A percentile compares a stretch with the other conserved stretches of the same genome.
Conservation (phyloP, 2,797 vertebrate species). For the Megaceryle alcyon region DNA sequence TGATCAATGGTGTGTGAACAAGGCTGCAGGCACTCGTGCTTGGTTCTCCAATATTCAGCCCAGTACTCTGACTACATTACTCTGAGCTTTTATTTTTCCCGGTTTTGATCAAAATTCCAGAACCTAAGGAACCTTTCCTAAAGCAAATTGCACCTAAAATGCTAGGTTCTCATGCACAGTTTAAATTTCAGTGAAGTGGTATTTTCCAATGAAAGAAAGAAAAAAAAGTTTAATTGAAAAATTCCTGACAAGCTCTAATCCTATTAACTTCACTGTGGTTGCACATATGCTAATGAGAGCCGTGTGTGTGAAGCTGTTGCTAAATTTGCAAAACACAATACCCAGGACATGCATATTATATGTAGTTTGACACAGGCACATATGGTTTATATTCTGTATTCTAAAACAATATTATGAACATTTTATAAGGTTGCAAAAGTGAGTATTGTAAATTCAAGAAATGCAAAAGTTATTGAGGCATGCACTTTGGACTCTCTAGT, state of each 20-base stretch:
- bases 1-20: neutral
- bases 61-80: neutral
- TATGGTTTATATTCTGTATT: conserved; percentile 66
- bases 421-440: conserved; percentile 70
- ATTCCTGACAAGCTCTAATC: conserved; percentile 73
- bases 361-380: conserved; percentile 59
- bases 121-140: conserved; percentile 32
- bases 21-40: neutral
- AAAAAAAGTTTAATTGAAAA: conserved; percentile 67
- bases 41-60: neutral
- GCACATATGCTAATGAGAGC: conserved; percentile 67
- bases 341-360: conserved; percentile 64
- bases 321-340: conserved; percentile 73
- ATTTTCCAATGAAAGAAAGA: conserved; percentile 56
- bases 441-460: conserved; percentile 69
- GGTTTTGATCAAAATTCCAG: conserved; percentile 41
- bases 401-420: conserved; percentile 64
- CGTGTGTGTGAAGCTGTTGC: conserved; percentile 55
- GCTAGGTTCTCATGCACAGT: conserved; percentile 37
- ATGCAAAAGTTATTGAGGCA: conserved; percentile 62
- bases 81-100: neutral
- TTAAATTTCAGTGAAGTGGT: conserved; percentile 62
- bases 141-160: conserved; percentile 23
- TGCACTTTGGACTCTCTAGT: conserved; percentile 38
- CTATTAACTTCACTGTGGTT: conserved; percentile 67